Base-by-base conservation (phyloP, 2,888 invertebrate genomes). In the Coecobrya sp. region DNA sequence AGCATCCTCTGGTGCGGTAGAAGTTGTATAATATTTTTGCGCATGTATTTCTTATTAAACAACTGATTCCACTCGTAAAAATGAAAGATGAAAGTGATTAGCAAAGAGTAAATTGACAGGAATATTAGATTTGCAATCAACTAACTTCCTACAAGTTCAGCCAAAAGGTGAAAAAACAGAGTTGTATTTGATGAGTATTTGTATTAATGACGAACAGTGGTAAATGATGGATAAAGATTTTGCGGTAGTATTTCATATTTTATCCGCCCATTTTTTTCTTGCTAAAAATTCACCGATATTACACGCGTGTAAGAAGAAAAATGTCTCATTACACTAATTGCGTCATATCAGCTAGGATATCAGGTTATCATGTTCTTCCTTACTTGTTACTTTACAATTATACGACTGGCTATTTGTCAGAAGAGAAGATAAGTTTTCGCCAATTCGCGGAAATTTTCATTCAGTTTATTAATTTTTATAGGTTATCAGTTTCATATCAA, bases 61-160 rank as follows among this genome's bases (percentile, higher is more conserved):
- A 73, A 73, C 82, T 42, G 79, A 87, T 87, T 87, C 87, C 76
- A 79, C 45, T 87, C 59, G 76, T 79, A 55, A 89, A 82, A 87
- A 73, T 10, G n/a, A n/a, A 19, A 82, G 25, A 89, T 55, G 19
- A 70, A 79, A 59, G 22, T 13, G 49, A 76, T 16, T 19, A 22
- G 13, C 2, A 13, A 30, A 30, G 11, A 16, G 30, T 68, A 68
- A 1, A 8, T 16, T 13, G 25, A 30, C 16, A 16, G 25, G 27
- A 68, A 68, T 30, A 13, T 1, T 25, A 25, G 62, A 25, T 59
- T 7, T 59, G 4, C 13, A 22, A 22, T 7, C 22, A 36, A 36
- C 36, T 59, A 10, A 65, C 65, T 65, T 27, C 65, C 65, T n/a
- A 55, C 55, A 55, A 59, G 59, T 59, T 10, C 19, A 59, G n/a